Evolutionary conservation across 2,888 invertebrate genomes (phyloP).

Genomic region (Eledona agricola): DNA sequence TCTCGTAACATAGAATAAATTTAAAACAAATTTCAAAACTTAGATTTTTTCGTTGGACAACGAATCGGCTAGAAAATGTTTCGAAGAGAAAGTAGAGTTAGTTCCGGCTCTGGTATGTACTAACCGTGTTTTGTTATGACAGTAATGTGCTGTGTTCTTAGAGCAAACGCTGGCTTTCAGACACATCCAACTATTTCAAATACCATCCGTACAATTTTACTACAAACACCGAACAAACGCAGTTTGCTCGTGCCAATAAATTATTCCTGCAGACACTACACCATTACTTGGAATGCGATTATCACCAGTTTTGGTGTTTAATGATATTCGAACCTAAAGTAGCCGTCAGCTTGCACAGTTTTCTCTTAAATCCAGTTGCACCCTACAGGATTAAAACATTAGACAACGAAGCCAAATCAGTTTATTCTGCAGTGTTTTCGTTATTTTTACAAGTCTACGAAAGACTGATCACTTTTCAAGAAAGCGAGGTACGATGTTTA

Average conservation of each 20-base stretch:
- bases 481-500: constrained; percentile 69
- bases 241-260: constrained; percentile 51
- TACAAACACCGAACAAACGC: constrained; percentile 50
- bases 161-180: constrained; percentile 53
- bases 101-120: constrained; percentile 54
- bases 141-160: constrained; percentile 3
- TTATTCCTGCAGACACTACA: constrained; percentile 53
- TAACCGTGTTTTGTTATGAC: neutral
- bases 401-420: constrained; percentile 61
- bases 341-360: constrained; percentile 51
- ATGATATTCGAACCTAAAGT: constrained; percentile 54
- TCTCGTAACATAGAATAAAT: neutral
- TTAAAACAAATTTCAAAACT: constrained; percentile 46
- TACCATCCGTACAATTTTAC: constrained; percentile 55
- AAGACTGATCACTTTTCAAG: constrained; percentile 81
- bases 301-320: constrained; percentile 61
- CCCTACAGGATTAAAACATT: constrained; percentile 57
- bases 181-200: constrained; percentile 43
- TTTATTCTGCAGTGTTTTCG: constrained; percentile 70
- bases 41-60: constrained; percentile 41
- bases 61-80: constrained; percentile 44
- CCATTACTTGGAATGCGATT: constrained; percentile 56
- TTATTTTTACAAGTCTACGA: constrained; percentile 76
- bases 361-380: constrained; percentile 56
- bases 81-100: constrained; percentile 49